These are phyloP conservation scores for Synchiropus splendidus DNA, from an alignment of 2,113 vertebrate genomes.

Conservation along the genomic window DNA sequence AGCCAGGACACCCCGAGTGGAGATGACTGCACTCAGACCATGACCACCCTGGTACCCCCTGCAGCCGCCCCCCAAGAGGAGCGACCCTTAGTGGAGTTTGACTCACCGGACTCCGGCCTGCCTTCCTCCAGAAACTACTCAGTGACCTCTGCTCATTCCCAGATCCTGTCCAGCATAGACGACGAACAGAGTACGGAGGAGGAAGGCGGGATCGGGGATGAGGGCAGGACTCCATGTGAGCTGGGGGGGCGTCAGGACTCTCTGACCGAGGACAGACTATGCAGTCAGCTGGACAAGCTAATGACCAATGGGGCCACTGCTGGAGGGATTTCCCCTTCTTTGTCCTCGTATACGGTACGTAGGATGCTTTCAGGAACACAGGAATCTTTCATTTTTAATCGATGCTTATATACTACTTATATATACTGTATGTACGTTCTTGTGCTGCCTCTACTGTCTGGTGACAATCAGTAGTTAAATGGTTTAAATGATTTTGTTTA, in stretches of 20 bases:
- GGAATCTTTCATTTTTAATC: too few species aligned
- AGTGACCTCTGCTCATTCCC: slow-evolving; percentile 78
- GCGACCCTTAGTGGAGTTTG: slow-evolving; percentile 66
- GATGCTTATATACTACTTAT: too few species aligned
- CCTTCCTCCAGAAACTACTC: slow-evolving; percentile 93
- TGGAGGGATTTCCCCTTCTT: slow-evolving; percentile 69
- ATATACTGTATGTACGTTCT: too few species aligned
- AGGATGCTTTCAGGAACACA: too few species aligned
- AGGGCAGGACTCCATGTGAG: slow-evolving; percentile 6
- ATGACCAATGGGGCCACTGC: slow-evolving; percentile 58
- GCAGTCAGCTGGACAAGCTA: too few species aligned
- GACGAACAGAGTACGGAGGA: slow-evolving; percentile 69
- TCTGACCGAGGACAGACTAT: slow-evolving; percentile 6
- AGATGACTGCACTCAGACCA: slow-evolving; percentile 64
- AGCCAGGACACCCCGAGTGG: slow-evolving; percentile 71
- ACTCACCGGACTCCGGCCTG: slow-evolving; percentile 84
- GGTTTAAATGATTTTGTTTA: too few species aligned
- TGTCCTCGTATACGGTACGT: slow-evolving; percentile 53
- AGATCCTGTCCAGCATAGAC: slow-evolving; percentile 85
- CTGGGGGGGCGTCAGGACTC: not conserved
- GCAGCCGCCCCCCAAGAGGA: slow-evolving; percentile 67
- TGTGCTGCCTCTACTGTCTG: too few species aligned
- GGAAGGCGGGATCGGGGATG: slow-evolving; percentile 24
- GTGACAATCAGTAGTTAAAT: too few species aligned
- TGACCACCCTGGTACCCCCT: slow-evolving; percentile 41